Percentiles rank a stretch among this genome's conserved stretches.
These are phyloP conservation scores for Heteromurus nitidus DNA, from an alignment of 2,888 invertebrate species.

Conservation along the genomic window DNA sequence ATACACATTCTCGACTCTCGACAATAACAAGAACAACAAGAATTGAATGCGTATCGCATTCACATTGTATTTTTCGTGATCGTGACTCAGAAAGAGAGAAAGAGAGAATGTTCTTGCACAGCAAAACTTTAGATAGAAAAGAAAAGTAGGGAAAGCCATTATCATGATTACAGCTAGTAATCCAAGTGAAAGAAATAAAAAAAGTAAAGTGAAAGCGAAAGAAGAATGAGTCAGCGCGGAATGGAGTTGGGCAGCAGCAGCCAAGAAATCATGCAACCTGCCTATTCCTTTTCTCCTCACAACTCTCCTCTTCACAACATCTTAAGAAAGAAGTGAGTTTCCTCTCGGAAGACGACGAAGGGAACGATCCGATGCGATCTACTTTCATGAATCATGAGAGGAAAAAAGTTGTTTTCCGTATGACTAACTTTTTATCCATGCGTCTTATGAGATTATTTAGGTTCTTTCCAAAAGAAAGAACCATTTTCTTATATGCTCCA, in stretches of 20 bases:
- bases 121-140: too few relatives aligned
- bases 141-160: conserved; percentile 53
- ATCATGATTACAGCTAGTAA: conserved; percentile 48
- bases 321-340: too few relatives aligned
- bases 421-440: conserved; percentile 13
- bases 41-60: neutral
- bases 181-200: conserved; percentile 35
- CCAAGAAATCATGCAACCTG: conserved; percentile 51
- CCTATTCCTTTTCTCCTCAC: conserved; percentile 23
- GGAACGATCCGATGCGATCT: conserved; percentile 48
- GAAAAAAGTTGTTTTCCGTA: conserved; percentile 7
- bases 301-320: too few relatives aligned
- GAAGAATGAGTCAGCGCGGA: conserved; percentile 59
- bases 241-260: too few relatives aligned
- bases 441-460: conserved; percentile 39
- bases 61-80: neutral
- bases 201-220: conserved; percentile 1
- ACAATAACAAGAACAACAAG: neutral
- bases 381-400: conserved; percentile 59
- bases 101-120: too few relatives aligned
- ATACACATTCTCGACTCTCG: too few relatives aligned
- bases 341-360: too few relatives aligned
- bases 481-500: conserved; percentile 21
- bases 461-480: conserved; percentile 22
- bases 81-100: neutral